Base-by-base conservation (phyloP, 1,140 invertebrate species). In the Drosophila azteca region DNA sequence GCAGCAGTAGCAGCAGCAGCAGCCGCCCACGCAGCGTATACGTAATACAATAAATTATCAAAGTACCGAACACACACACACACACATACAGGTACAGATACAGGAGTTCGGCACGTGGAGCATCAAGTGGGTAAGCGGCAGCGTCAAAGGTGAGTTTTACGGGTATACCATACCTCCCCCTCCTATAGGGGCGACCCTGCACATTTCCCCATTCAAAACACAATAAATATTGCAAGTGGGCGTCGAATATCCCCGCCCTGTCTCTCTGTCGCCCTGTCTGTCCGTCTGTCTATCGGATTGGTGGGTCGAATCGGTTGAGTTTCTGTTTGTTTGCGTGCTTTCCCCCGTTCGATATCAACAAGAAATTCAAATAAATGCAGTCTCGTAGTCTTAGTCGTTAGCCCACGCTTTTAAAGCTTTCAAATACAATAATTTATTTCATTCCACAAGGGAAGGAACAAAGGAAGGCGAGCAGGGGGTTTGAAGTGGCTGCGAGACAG, bases 211-310 rank as follows among this genome's bases (percentile, higher is more conserved):
- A 70, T 48, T 67, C 68, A 82, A 72, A 77, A 73, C 48, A 66
- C 60, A 85, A 80, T 84, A 77, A 80, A 85, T 85, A 80, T 61
- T 77, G 67, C 62, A 60, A 84, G 67, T 72, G 80, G 80, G 80
- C 80, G 80, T 61, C 29, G 20, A 35, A 63, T 39, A 39, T 17
- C n/a, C 17, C 22, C 22, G 3, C 44, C 46, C 43, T 35, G 17
- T 51, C 31, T 51, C 11, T 51, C 31, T 41, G 13, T 45, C n/a
- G 43, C 20, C 31, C 22, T 41, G 15, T 13, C 15, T 39, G 24
- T 50, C 15, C 51, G 20, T 55, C 35, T 41, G n/a, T 48, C 41
- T 62, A 39, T 39, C 35, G 35, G 35, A 39, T 39, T 11, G 35
- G 35, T 39, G 9, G 35, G 35, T 39, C 4, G 35, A 39, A 39